Evolutionary conservation across 2,888 invertebrate species (phyloP), one percentile per base, ranked within the genome.

Genomic region (Drosophila ezoana): DNA sequence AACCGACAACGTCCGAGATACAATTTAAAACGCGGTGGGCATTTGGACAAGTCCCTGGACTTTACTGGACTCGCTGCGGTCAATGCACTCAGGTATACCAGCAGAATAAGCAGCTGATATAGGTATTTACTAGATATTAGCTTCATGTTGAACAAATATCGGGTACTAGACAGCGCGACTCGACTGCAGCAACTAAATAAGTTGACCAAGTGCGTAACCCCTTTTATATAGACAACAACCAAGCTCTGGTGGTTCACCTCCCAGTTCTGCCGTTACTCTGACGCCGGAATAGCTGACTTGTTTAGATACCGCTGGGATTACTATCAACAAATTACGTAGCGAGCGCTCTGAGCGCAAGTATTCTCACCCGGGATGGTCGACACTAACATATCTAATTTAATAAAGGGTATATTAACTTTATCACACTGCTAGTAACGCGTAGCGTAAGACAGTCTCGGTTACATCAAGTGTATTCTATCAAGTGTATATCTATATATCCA

Each of bases 1-100:
- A 49, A 41, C 10, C 75, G 85, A 45, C 84, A 85, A 38, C 76
- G 76, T 52, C 81, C 75, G 1, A 72, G 38, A 20, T 54, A 76
- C n/a, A 76, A 6, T 13, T 70, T 58, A 35, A 66, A 66, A 11
- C 70, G 57, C 0, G 62, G 38, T 1, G 66, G 57, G n/a, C 86
- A 70, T 11, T 68, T 58, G 6, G 1, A 9, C 4, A 10, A 3
- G 2, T 13, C 16, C 1, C 14, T 18, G 9, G 33, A 37, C 4
- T 11, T 4, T 3, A 16, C 37, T 11, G 79, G 53, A 13, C 43
- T 23, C 3, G 64, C 43, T n/a, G 44, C 4, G 8, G 18, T 38
- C 35, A 51, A 35, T 8, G 14, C 47, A 51, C 38, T 48, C 18
- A 81, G 56, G 3, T 32, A 49, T 1, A 47, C 1, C 56, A 77